Evolutionary conservation across 1,140 invertebrate genomes (phyloP).

Genomic region (Ceratina australensis): DNA sequence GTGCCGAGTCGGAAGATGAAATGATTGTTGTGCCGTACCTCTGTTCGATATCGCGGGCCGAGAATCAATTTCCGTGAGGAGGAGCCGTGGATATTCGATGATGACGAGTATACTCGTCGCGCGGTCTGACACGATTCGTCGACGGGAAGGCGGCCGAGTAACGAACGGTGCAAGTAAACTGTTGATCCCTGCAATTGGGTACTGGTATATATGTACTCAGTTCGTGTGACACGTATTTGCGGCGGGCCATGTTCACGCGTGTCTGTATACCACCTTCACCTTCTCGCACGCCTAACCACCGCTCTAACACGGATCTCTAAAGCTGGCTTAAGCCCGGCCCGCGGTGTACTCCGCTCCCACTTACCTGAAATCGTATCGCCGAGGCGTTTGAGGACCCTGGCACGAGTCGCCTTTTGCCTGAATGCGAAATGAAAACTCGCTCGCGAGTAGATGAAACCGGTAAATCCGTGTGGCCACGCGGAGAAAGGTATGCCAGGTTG

Average conservation of each 20-base stretch:
- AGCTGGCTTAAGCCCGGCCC: no score
- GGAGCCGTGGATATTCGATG: background rate
- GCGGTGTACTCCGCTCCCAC: background rate
- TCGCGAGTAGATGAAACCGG: background rate
- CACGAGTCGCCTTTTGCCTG: background rate
- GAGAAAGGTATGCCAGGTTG: no score
- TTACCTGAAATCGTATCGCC: background rate
- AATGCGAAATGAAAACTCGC: slow-evolving; percentile 6
- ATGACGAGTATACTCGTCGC: no score
- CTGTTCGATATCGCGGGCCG: background rate
- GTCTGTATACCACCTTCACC: slow-evolving; percentile 21
- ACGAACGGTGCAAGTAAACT: slow-evolving; percentile 49
- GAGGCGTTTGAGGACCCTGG: background rate
- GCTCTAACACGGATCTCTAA: background rate
- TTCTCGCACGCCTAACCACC: background rate
- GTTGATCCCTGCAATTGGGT: slow-evolving; percentile 38
- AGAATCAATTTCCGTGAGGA: background rate
- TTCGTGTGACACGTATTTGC: slow-evolving; percentile 13
- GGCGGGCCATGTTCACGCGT: no score
- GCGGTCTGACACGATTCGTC: background rate
- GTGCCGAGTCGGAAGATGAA: no score
- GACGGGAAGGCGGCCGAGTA: slow-evolving; percentile 7
- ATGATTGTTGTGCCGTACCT: background rate
- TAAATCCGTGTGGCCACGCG: background rate
- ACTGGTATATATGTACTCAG: slow-evolving; percentile 50